A percentile compares a stretch with the other conserved stretches of the same genome.
phyloP scores from a whole-genome alignment of 2,797 vertebrate species.

The Lacerta bilineata region DNA sequence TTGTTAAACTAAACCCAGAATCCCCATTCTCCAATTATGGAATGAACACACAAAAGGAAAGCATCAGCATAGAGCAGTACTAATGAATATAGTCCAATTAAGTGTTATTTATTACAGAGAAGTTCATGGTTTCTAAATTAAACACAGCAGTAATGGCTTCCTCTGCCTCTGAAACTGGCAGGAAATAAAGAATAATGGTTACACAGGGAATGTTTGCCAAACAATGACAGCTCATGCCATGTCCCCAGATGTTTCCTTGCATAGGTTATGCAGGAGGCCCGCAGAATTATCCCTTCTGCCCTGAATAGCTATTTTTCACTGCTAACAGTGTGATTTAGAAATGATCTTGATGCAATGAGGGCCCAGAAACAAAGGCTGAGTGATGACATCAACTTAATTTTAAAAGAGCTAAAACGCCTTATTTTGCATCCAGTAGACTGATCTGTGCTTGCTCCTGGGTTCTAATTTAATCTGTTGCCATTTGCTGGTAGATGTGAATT shows the following conservation, averaged over 20 bases:
- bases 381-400: background rate
- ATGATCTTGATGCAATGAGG: background rate
- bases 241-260: background rate
- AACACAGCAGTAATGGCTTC: constrained; percentile 35
- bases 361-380: background rate
- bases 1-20: constrained; percentile 21
- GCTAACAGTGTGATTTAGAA: constrained; percentile 18
- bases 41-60: constrained; percentile 24
- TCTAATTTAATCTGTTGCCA: background rate
- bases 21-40: constrained; percentile 17
- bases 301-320: background rate
- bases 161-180: background rate
- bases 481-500: background rate
- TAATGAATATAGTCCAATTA: constrained; percentile 48
- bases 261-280: constrained; percentile 10
- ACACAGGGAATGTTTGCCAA: constrained; percentile 9
- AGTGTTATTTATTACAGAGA: constrained; percentile 44
- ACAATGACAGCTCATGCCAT: background rate
- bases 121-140: constrained; percentile 38
- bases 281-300: background rate
- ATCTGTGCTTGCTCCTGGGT: background rate
- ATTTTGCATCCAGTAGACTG: background rate
- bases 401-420: background rate
- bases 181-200: constrained; percentile 14
- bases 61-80: constrained; percentile 4